phyloP scores from a whole-genome alignment of 1,140 invertebrate species.

The Hormaphis cornu region DNA sequence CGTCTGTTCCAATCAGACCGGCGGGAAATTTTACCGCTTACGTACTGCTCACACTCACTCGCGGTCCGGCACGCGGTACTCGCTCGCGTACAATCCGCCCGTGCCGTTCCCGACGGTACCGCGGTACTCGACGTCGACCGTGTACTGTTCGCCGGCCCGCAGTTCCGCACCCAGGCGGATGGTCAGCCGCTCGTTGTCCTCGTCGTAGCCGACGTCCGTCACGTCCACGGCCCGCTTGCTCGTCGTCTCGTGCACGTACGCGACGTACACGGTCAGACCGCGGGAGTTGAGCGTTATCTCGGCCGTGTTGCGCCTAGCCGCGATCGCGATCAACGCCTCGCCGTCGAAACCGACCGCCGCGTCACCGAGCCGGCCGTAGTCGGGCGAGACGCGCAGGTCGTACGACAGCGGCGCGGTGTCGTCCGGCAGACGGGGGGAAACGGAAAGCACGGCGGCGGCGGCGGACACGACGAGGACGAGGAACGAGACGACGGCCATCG shows the following conservation, averaged over 20 bases:
- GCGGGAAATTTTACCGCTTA: no score
- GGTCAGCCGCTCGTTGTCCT: background rate
- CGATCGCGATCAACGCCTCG: background rate
- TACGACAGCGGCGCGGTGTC: background rate
- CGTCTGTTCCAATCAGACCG: no score
- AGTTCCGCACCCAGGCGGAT: background rate
- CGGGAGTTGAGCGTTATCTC: background rate
- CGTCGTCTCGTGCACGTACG: background rate
- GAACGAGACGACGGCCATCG: no score
- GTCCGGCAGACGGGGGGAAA: background rate
- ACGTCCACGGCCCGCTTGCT: background rate
- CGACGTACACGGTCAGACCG: background rate
- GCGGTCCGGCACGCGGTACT: background rate
- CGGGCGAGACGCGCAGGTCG: background rate
- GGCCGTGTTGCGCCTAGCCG: background rate
- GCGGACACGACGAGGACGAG: background rate
- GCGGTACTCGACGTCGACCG: background rate
- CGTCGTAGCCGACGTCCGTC: rapidly evolving
- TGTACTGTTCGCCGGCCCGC: background rate
- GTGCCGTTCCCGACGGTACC: background rate
- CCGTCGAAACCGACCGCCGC: background rate
- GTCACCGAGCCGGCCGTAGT: background rate
- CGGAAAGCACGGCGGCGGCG: background rate
- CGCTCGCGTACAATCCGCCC: slow-evolving; percentile 28
- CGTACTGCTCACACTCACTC: background rate